These are phyloP conservation scores for Rafetus swinhoei DNA, from an alignment of 2,113 vertebrate species.

Conservation along the genomic window DNA sequence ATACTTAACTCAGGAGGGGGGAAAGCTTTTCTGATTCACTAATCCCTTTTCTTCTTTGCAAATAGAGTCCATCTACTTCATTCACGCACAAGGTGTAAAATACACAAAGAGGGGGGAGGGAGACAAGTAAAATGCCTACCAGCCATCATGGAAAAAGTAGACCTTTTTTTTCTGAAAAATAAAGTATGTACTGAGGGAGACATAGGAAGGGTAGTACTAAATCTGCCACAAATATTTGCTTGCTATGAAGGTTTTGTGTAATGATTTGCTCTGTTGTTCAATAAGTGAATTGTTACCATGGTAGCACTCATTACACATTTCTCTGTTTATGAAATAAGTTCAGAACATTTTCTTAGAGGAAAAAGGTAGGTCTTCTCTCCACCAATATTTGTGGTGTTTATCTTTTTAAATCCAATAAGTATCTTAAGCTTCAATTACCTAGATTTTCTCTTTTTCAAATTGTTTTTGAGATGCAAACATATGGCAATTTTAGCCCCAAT, in stretches of 20 bases:
- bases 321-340: constrained; percentile 63
- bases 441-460: not conserved
- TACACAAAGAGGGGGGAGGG: constrained; percentile 53
- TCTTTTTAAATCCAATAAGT: not conserved
- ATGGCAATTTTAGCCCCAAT: not conserved
- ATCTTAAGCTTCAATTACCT: not conserved
- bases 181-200: not conserved
- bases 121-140: constrained; percentile 50
- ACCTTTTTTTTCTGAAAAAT: constrained; percentile 36
- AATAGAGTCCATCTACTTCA: constrained; percentile 61
- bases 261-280: constrained; percentile 69
- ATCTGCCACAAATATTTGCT: constrained; percentile 58
- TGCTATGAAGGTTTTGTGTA: constrained; percentile 63
- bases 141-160: constrained; percentile 53
- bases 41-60: constrained; percentile 64
- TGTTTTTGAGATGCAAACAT: not conserved
- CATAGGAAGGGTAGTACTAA: constrained; percentile 30
- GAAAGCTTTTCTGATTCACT: constrained; percentile 73
- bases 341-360: constrained; percentile 46
- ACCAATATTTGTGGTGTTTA: not conserved
- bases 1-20: constrained; percentile 70
- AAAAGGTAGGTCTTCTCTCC: not conserved
- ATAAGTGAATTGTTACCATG: constrained; percentile 70
- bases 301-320: constrained; percentile 63
- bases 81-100: constrained; percentile 58